Evolutionary conservation across 2,113 vertebrate species (phyloP).

Genomic region (Cisticola juncidis): DNA sequence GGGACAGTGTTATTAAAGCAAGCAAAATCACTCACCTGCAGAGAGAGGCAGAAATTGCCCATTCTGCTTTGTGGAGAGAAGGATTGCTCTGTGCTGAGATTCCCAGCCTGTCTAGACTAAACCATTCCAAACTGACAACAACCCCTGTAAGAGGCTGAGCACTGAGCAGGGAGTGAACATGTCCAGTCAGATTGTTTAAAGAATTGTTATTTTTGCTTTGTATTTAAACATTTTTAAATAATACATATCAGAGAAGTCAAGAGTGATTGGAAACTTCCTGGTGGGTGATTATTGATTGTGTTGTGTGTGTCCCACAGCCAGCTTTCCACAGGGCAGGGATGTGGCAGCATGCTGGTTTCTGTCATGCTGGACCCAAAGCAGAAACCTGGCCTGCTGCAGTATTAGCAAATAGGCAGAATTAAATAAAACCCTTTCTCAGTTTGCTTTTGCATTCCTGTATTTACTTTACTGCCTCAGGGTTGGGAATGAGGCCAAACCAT

Average conservation of each 20-base stretch:
- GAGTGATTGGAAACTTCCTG: not conserved
- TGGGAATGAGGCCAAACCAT: not conserved
- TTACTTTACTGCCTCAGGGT: not conserved
- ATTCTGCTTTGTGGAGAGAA: not conserved
- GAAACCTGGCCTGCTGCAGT: not conserved
- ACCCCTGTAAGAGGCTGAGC: not conserved
- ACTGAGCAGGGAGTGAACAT: not conserved
- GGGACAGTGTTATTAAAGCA: not conserved
- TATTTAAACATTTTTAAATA: not conserved
- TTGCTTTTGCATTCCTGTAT: not conserved
- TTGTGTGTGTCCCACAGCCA: not conserved
- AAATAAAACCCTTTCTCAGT: not conserved
- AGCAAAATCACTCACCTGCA: not conserved
- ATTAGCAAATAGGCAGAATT: not conserved
- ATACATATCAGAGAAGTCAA: not conserved
- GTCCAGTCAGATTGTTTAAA: not conserved
- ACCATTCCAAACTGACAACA: not conserved
- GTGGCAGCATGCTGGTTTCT: not conserved
- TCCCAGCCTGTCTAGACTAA: not conserved
- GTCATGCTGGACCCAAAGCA: not conserved
- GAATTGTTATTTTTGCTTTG: not conserved
- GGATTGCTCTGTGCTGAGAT: not conserved
- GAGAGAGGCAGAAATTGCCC: not conserved
- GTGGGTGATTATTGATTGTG: not conserved
- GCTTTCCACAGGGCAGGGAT: not conserved